Evolutionary conservation across 2,888 invertebrate species (phyloP).

Genomic region (Caprella mutica): DNA sequence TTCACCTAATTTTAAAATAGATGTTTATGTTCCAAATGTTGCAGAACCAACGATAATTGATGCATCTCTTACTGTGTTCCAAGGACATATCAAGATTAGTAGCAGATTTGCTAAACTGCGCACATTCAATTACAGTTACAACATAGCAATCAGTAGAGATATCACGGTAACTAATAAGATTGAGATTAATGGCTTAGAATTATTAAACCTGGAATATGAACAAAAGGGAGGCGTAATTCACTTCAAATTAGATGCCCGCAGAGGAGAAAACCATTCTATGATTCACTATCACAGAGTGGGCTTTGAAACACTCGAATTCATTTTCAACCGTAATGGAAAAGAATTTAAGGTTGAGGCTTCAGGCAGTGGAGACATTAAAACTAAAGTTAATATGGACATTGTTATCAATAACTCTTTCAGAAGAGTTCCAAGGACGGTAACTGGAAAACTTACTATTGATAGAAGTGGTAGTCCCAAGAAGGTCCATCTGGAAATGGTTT

Average conservation of each 20-base stretch:
- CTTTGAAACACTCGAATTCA: slow-evolving; percentile 9
- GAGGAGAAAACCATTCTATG: slow-evolving; percentile 15
- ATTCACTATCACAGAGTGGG: slow-evolving; percentile 19
- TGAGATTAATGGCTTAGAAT: slow-evolving; percentile 13
- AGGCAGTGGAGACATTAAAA: slow-evolving; percentile 15
- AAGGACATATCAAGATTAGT: slow-evolving; percentile 11
- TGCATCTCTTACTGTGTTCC: background rate
- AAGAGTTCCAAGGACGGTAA: slow-evolving; percentile 11
- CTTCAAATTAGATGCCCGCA: slow-evolving; percentile 13
- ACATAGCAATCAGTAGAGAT: background rate
- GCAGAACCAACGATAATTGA: slow-evolving; percentile 18
- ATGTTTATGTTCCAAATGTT: slow-evolving; percentile 20
- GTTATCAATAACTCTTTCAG: slow-evolving; percentile 23
- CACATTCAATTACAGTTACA: slow-evolving; percentile 13
- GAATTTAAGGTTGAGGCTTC: slow-evolving; percentile 17
- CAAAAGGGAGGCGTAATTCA: slow-evolving; percentile 5
- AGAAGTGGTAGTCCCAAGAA: slow-evolving; percentile 12
- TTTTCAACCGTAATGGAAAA: slow-evolving; percentile 11
- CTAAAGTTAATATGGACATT: slow-evolving; percentile 10
- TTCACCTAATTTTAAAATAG: background rate
- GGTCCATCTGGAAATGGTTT: slow-evolving; percentile 15
- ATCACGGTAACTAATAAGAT: slow-evolving; percentile 2
- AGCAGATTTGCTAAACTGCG: slow-evolving; percentile 14
- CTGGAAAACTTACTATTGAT: slow-evolving; percentile 13
- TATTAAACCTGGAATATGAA: slow-evolving; percentile 18